Evolutionary conservation across 2,888 invertebrate species (phyloP).

Genomic region (Trissoscelio sp.): DNA sequence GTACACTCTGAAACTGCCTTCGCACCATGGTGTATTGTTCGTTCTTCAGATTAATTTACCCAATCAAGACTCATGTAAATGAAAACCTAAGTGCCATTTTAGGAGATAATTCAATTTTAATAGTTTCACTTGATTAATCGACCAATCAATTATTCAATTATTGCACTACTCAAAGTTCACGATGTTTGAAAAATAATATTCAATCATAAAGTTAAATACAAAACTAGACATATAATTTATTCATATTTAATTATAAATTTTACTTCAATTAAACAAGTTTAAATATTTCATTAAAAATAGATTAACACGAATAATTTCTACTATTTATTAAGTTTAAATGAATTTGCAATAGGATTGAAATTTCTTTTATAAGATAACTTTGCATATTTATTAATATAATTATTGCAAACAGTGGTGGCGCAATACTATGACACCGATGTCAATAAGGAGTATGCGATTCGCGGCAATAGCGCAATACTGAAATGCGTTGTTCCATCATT

Average conservation of each 20-base stretch:
- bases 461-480: conserved; percentile 94
- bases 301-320: no score
- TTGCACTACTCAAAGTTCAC: neutral
- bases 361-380: no score
- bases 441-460: conserved; percentile 95
- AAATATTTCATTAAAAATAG: no score
- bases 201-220: no score
- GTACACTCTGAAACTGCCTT: conserved; percentile 53
- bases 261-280: no score
- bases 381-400: conserved; percentile 1
- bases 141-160: conserved; percentile 21
- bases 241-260: no score
- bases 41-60: conserved; percentile 52
- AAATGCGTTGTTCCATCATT: conserved; percentile 96
- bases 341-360: no score
- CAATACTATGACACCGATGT: conserved; percentile 93
- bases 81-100: conserved; percentile 30
- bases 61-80: conserved; percentile 37
- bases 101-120: conserved; percentile 32
- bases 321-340: no score
- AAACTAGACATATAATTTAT: no score
- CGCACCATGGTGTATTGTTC: conserved; percentile 61
- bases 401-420: conserved; percentile 87
- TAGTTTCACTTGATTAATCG: conserved; percentile 17
- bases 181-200: neutral